phyloP scores from a whole-genome alignment of 2,888 invertebrate species.

The Synanthedon vespiformis region DNA sequence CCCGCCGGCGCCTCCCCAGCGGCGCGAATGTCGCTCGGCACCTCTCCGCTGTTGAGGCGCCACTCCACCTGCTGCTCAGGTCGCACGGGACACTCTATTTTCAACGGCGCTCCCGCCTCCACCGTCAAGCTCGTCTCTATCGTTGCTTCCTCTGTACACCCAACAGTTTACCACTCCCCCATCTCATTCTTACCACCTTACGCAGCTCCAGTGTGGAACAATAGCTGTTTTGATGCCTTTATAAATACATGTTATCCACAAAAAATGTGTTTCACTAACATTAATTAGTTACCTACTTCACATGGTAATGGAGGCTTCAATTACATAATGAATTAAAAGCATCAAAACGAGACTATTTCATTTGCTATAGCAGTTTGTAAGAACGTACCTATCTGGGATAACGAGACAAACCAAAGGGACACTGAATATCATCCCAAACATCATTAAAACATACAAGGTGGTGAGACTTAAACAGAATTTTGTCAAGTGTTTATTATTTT shows the following conservation, averaged over 20 bases:
- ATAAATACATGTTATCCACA: too few relatives aligned
- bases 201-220: too few relatives aligned
- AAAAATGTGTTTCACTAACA: too few relatives aligned
- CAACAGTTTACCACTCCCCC: conserved; percentile 2
- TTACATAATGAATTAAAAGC: too few relatives aligned
- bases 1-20: conserved; percentile 17
- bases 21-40: conserved; percentile 25
- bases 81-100: conserved; percentile 48
- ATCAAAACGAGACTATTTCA: too few relatives aligned
- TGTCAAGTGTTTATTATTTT: conserved; percentile 6
- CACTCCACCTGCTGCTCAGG: conserved; percentile 16
- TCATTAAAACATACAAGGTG: conserved; percentile 1
- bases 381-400: too few relatives aligned
- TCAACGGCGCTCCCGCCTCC: conserved; percentile 41
- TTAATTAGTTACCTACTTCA: too few relatives aligned
- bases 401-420: too few relatives aligned
- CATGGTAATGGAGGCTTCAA: too few relatives aligned
- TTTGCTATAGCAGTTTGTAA: too few relatives aligned
- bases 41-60: conserved; percentile 7
- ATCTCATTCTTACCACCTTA: neutral
- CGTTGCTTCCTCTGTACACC: conserved; percentile 8
- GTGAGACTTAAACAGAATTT: neutral
- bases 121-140: conserved; percentile 28
- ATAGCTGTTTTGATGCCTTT: too few relatives aligned
- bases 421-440: too few relatives aligned